A percentile compares a stretch with the other conserved stretches of the same genome.
phyloP scores from a whole-genome alignment of 2,888 invertebrate species.

The Platerodrilus igneus region DNA sequence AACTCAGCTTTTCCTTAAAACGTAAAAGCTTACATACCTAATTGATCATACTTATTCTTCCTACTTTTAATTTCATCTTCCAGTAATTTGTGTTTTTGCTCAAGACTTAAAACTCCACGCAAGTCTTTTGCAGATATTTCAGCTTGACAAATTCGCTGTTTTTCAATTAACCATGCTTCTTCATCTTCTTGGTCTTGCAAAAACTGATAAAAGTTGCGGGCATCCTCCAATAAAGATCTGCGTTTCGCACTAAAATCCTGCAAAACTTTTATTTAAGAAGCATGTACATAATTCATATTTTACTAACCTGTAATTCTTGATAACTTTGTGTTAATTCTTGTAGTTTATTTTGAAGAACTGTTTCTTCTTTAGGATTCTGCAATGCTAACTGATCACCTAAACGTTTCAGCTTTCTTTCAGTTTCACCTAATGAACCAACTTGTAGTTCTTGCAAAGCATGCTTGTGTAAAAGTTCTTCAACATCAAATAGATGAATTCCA shows the following conservation, averaged over 20 bases:
- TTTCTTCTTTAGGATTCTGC: conserved; percentile 54
- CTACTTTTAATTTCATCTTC: conserved; percentile 84
- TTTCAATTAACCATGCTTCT: conserved; percentile 94
- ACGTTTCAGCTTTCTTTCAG: conserved; percentile 71
- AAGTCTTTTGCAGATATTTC: conserved; percentile 93
- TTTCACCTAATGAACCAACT: conserved; percentile 83
- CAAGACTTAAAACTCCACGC: conserved; percentile 79
- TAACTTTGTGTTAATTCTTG: conserved; percentile 74
- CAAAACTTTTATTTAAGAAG: conserved; percentile 22
- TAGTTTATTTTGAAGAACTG: conserved; percentile 65
- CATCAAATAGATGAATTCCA: conserved; percentile 89
- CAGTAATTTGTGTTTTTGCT: conserved; percentile 88
- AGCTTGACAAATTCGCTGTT: conserved; percentile 86
- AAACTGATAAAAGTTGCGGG: conserved; percentile 90
- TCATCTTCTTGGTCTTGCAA: conserved; percentile 97
- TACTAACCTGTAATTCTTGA: conserved; percentile 55
- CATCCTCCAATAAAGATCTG: conserved; percentile 83
- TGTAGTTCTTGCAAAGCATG: conserved; percentile 90
- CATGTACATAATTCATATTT: conserved; percentile 2
- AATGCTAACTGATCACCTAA: conserved; percentile 50
- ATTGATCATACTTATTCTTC: conserved; percentile 65
- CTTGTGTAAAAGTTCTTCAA: conserved; percentile 91
- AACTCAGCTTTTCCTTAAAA: too few relatives aligned
- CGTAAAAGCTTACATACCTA: conserved; percentile 57
- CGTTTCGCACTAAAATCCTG: conserved; percentile 72